Evolutionary conservation across 2,797 vertebrate species (phyloP).

Genomic region (Delichon dasypus): DNA sequence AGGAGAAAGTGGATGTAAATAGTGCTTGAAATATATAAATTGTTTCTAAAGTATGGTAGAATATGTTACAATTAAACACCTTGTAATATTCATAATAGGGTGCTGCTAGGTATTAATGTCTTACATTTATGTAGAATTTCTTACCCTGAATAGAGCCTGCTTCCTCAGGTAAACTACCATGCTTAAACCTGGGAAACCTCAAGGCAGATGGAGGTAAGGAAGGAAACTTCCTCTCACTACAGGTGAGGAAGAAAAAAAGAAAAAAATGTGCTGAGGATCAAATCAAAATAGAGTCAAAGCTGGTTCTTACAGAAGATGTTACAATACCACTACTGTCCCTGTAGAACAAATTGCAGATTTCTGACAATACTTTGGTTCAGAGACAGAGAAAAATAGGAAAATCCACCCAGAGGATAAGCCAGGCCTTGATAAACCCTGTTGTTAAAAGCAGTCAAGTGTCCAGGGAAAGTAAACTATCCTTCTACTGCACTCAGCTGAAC

Average conservation of each 20-base stretch:
- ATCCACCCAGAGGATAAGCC: not conserved
- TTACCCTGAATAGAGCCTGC: not conserved
- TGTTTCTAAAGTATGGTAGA: not conserved
- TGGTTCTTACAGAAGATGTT: not conserved
- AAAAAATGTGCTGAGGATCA: rapidly evolving
- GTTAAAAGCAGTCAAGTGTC: not conserved
- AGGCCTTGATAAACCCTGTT: not conserved
- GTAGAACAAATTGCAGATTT: not conserved
- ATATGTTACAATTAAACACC: not conserved
- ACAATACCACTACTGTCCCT: not conserved
- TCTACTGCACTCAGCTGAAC: not conserved
- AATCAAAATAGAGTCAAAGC: not conserved
- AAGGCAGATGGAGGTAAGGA: not conserved
- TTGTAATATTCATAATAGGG: not conserved
- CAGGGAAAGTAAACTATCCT: not conserved
- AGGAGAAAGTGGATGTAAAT: not conserved
- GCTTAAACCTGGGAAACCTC: not conserved
- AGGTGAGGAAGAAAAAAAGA: not conserved
- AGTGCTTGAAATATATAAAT: not conserved
- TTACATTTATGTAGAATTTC: not conserved
- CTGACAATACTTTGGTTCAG: not conserved
- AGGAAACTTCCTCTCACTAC: not conserved
- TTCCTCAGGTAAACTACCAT: not conserved
- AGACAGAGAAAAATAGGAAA: not conserved
- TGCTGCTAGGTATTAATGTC: not conserved